Evolutionary conservation across 2,888 invertebrate species (phyloP), one percentile per base, ranked within the genome.

Genomic region (Neria commutata): DNA sequence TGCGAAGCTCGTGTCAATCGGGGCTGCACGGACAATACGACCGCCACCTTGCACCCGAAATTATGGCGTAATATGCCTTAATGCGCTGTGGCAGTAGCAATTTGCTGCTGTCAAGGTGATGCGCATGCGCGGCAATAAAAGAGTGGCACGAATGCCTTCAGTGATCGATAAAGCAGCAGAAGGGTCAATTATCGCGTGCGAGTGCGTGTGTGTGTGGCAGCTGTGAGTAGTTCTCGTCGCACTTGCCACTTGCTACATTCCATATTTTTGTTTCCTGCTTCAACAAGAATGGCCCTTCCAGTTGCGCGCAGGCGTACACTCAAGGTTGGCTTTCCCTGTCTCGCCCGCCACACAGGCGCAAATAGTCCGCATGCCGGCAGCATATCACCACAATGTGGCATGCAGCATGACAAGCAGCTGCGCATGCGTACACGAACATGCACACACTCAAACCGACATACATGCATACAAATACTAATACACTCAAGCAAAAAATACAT

Each of bases 81-180:
- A 72, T 72, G 75, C 68, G 65, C 72, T 74, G 75, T 73, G 75
- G 72, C 74, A 72, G 74, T 72, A 74, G 73, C 72, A 74, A 74
- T 72, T 72, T 73, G 72, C 64, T 73, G 72, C 64, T 72, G 75
- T 67, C 72, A 60, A 65, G 63, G 72, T 72, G 74, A 72, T 72
- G 72, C 75, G 75, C 72, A 72, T 72, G 72, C 74, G 75, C 72
- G 73, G 71, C 73, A 71, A 73, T 73, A 71, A 69, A 71, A 26
- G 17, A 67, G 11, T 37, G n/a, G 19, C 14, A 19, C 42, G 21
- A 42, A n/a, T n/a, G n/a, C n/a, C n/a, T 42, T 42, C 17, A 42
- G 21, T 42, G 17, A 42, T 42, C 42, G 16, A 19, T 21, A 42
- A 42, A 8, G 4, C 14, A n/a, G 29, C 29, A 29, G 11, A 29